Percentiles rank a stretch among this genome's conserved stretches.
phyloP scores from a whole-genome alignment of 2,113 vertebrate genomes.

The Macaca nemestrina region DNA sequence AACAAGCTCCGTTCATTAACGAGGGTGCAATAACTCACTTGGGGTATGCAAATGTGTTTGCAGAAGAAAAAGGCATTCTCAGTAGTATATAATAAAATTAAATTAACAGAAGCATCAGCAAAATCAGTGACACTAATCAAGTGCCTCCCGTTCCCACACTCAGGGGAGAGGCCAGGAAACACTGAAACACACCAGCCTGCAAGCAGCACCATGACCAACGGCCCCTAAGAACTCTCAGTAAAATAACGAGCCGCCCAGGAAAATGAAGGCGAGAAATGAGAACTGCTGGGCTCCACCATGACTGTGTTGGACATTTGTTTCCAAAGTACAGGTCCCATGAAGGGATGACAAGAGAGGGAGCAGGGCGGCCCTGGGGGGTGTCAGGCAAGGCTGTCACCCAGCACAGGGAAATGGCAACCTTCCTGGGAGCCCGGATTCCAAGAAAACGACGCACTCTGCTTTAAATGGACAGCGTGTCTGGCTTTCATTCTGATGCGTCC shows the following conservation, averaged over 20 bases:
- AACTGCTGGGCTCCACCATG: fast-evolving
- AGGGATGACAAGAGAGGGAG: no score
- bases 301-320: neutral
- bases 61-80: neutral
- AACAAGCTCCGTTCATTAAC: neutral
- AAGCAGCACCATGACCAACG: fast-evolving
- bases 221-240: neutral
- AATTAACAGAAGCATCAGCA: neutral
- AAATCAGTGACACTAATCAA: neutral
- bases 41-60: fast-evolving
- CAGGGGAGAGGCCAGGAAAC: neutral
- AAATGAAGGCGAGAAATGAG: neutral
- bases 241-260: neutral
- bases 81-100: neutral
- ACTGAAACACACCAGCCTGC: neutral
- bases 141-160: neutral
- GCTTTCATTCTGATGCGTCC: no score
- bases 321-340: neutral
- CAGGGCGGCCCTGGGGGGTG: neutral
- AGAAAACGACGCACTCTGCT: neutral
- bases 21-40: neutral
- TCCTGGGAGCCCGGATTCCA: no score
- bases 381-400: neutral
- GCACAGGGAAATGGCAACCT: neutral
- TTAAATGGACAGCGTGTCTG: neutral